These are phyloP conservation scores for Gasteruption jaculator DNA, from an alignment of 2,888 invertebrate genomes.

Conservation along the genomic window DNA sequence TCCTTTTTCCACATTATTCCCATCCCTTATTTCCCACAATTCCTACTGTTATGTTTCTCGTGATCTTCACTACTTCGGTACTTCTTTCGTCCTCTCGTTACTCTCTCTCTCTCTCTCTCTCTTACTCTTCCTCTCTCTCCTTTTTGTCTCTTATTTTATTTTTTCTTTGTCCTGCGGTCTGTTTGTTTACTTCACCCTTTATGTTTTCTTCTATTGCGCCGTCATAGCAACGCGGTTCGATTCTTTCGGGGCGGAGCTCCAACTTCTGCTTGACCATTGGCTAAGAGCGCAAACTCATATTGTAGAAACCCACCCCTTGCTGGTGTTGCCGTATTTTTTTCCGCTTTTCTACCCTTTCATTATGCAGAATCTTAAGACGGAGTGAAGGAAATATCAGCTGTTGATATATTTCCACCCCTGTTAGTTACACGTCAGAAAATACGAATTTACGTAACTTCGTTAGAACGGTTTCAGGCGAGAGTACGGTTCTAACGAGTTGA, in stretches of 20 bases:
- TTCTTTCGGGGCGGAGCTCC: conserved; percentile 47
- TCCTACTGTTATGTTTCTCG: conserved; percentile 6
- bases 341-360: too few species aligned
- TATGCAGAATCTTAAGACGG: too few species aligned
- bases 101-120: conserved; percentile 9
- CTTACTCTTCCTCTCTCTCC: conserved; percentile 1
- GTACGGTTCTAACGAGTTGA: too few species aligned
- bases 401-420: too few species aligned
- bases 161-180: too few species aligned
- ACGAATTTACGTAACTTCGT: too few species aligned
- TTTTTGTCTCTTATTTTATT: too few species aligned
- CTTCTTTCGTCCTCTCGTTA: conserved; percentile 6
- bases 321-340: too few species aligned
- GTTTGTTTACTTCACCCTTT: conserved; percentile 16
- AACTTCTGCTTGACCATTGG: conserved; percentile 46
- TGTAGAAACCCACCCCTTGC: too few species aligned
- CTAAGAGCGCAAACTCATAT: conserved; percentile 44
- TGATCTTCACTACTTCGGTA: not conserved
- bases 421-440: too few species aligned
- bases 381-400: too few species aligned
- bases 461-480: too few species aligned
- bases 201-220: conserved; percentile 17
- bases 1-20: not conserved
- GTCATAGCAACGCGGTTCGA: conserved; percentile 33
- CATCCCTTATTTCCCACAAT: not conserved